Evolutionary conservation across 2,888 invertebrate genomes (phyloP).

Genomic region (Magallana nippona): DNA sequence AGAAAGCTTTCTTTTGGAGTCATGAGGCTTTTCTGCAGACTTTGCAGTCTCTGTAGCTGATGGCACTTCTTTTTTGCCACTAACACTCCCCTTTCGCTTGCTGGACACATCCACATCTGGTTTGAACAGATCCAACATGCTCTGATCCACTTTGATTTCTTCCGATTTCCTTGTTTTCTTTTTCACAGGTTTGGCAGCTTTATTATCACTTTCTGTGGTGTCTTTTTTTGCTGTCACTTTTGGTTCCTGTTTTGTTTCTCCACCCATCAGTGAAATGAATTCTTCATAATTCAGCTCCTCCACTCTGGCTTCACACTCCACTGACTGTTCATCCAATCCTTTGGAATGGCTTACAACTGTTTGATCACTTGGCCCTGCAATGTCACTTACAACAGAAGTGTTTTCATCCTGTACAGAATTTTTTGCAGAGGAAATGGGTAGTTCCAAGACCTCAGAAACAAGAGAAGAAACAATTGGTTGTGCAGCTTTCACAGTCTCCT

Average conservation of each 20-base stretch:
- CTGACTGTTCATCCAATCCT: slow-evolving; percentile 37
- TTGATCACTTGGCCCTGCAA: slow-evolving; percentile 40
- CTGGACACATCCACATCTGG: slow-evolving; percentile 62
- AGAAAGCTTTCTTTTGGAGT: background rate
- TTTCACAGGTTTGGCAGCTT: slow-evolving; percentile 53
- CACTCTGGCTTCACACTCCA: slow-evolving; percentile 30
- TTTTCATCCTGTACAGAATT: background rate
- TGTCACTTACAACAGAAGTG: background rate
- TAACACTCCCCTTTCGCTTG: background rate
- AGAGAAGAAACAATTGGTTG: slow-evolving; percentile 3
- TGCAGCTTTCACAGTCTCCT: background rate
- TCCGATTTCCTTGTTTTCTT: slow-evolving; percentile 65
- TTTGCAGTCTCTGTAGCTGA: background rate
- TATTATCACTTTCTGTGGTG: background rate
- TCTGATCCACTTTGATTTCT: slow-evolving; percentile 65
- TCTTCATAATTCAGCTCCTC: slow-evolving; percentile 41
- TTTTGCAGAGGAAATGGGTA: background rate
- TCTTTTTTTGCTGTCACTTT: slow-evolving; percentile 49
- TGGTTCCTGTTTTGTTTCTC: background rate
- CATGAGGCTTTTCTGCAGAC: slow-evolving; percentile 4
- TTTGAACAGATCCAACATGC: slow-evolving; percentile 72
- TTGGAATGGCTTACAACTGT: slow-evolving; percentile 49
- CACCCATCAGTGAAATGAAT: slow-evolving; percentile 19
- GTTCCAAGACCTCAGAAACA: background rate
- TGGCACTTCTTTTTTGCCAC: background rate